Evolutionary conservation across 2,797 vertebrate genomes (phyloP).

Genomic region (Crotalus adamanteus): DNA sequence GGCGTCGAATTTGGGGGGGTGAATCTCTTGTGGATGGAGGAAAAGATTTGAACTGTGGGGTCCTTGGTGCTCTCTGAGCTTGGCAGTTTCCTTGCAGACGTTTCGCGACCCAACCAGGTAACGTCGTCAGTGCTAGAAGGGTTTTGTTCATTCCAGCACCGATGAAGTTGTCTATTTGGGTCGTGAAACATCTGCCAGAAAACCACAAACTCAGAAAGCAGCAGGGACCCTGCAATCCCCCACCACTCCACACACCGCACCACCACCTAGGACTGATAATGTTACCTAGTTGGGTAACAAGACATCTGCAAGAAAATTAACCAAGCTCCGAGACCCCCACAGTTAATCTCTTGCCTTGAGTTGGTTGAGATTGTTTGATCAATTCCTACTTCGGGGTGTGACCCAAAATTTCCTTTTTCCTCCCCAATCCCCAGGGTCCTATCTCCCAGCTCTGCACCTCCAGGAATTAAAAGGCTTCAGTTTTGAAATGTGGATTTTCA

Average conservation of each 20-base stretch:
- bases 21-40: neutral
- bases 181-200: too few species aligned
- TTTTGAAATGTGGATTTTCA: neutral
- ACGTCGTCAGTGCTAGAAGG: neutral
- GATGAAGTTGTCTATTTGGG: neutral
- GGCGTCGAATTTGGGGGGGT: rapidly evolving
- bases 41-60: neutral
- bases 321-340: too few species aligned
- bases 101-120: neutral
- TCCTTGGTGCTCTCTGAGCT: neutral
- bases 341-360: neutral
- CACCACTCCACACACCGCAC: too few species aligned
- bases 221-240: too few species aligned
- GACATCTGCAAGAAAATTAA: too few species aligned
- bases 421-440: neutral
- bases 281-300: too few species aligned
- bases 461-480: neutral
- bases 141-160: too few species aligned
- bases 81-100: neutral
- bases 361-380: neutral
- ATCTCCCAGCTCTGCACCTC: neutral
- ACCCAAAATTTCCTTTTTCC: neutral
- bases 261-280: too few species aligned
- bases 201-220: too few species aligned
- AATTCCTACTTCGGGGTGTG: neutral